Evolutionary conservation across 2,797 vertebrate genomes (phyloP), one percentile per base, ranked within the genome.

Genomic region (Antennarius maculatus): DNA sequence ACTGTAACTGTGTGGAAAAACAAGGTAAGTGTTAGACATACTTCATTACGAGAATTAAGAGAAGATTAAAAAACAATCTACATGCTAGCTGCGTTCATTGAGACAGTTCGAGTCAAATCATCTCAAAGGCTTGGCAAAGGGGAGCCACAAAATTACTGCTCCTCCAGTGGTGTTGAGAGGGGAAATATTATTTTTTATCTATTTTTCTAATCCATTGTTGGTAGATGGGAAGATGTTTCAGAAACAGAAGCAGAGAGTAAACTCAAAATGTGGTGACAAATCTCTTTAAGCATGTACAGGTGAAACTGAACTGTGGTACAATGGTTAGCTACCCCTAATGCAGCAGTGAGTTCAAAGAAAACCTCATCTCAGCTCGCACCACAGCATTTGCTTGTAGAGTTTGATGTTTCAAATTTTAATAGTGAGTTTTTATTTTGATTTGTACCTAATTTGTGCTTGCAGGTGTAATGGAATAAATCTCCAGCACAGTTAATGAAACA

Each of bases 131-230:
- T 79, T 63, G 37, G 77, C 74, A 42, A 72, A 58, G 57, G 74
- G 80, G 74, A 81, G 63, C 69, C 70, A 81, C 60, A 75, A 79
- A 80, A 79, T 80, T 82, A 77, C 69, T 71, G 60, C 72, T 71
- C 61, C 71, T 75, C 74, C 37, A 2, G 50, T 51, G 65, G 62
- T 74, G 69, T 72, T 69, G 29, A 8, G 56, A 55, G 65, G 76
- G 48, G 39, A 52, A 61, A 66, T 62, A 31, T 60, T 80, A 83
- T 60, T 78, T 82, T 75, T 73, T 4, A 87, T 90, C 84, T 91
- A 89, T 88, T 93, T 90, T 91, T 91, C 80, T 92, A 90, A 90
- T 88, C 85, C 79, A 81, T 72, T 78, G 64, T 81, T 61, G 71
- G 68, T 65, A 70, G 74, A 86, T 91, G 71, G 82, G 83, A 39